These are phyloP conservation scores for Crotalus helleri DNA, from an alignment of 2,113 vertebrate species.

Conservation along the genomic window DNA sequence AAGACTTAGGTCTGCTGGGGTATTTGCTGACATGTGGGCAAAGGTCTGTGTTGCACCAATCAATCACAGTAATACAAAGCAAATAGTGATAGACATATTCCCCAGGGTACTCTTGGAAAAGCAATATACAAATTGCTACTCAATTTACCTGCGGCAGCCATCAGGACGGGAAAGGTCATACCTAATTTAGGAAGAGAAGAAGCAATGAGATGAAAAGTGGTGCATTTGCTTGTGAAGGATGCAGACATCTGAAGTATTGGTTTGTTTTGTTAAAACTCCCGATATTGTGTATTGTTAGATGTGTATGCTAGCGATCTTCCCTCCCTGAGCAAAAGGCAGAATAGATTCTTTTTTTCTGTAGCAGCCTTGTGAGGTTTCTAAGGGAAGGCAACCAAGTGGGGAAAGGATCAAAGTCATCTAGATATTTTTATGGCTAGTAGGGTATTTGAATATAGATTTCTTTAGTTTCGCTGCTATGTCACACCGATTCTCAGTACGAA, in stretches of 20 bases:
- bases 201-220: neutral
- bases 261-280: neutral
- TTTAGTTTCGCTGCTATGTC: neutral
- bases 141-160: constrained; percentile 29
- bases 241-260: neutral
- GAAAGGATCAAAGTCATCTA: neutral
- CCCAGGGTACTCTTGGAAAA: neutral
- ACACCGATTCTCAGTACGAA: neutral
- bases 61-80: neutral
- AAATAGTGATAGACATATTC: constrained; percentile 28
- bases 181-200: constrained; percentile 29
- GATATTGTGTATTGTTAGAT: neutral
- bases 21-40: constrained; percentile 8
- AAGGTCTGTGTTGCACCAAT: constrained; percentile 4
- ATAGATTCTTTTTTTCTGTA: neutral
- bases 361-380: neutral
- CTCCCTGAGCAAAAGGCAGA: neutral
- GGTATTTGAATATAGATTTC: neutral
- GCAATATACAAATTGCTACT: constrained; percentile 23
- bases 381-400: neutral
- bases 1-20: neutral
- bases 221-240: neutral
- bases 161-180: neutral
- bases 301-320: neutral
- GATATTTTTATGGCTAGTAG: neutral